phyloP scores from a whole-genome alignment of 1,140 invertebrate genomes.

The Nebria ingens region DNA sequence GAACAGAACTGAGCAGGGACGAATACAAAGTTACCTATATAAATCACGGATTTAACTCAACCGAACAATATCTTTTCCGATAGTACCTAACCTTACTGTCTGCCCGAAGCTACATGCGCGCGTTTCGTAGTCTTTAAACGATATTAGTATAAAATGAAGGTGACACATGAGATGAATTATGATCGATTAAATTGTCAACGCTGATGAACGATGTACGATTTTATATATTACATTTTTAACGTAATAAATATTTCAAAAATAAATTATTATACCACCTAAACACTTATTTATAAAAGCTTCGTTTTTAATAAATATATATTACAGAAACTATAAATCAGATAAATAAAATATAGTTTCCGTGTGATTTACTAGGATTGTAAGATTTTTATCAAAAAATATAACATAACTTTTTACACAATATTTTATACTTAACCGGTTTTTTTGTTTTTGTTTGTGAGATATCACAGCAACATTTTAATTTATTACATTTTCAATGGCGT shows the following conservation, averaged over 20 bases:
- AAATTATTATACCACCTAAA: too few relatives aligned
- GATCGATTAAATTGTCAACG: background rate
- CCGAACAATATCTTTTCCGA: background rate
- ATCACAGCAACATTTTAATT: too few relatives aligned
- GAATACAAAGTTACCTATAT: conserved; percentile 3
- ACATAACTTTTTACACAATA: too few relatives aligned
- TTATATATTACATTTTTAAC: background rate
- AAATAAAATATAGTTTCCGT: too few relatives aligned
- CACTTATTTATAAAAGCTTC: too few relatives aligned
- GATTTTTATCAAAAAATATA: too few relatives aligned
- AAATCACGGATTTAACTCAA: conserved; percentile 5
- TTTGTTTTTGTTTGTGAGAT: too few relatives aligned
- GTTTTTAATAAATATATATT: too few relatives aligned
- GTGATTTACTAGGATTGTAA: too few relatives aligned
- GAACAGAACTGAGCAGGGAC: background rate
- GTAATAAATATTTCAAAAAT: background rate
- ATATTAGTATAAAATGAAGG: background rate
- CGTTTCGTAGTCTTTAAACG: background rate
- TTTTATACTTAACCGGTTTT: too few relatives aligned
- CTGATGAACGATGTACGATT: background rate
- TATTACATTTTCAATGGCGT: too few relatives aligned
- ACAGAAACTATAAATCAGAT: too few relatives aligned
- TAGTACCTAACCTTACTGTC: background rate
- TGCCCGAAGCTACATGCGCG: background rate
- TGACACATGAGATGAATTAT: conserved; percentile 2